Base-by-base conservation (phyloP, 2,888 invertebrate genomes). In the Hirtodrosophila trivittata region DNA sequence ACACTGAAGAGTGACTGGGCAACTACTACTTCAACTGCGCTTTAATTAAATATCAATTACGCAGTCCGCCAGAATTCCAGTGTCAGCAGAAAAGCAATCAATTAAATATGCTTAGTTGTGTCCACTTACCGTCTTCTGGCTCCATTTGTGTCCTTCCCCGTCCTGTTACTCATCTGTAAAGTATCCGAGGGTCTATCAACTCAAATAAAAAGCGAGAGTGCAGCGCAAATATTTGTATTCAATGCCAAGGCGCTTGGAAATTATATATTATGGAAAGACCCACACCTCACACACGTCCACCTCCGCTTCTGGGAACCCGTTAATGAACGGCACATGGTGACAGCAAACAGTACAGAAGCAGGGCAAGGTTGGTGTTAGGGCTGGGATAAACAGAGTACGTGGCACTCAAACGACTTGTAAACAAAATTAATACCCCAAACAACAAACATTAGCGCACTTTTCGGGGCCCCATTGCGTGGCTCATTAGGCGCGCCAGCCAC, bases 31-130 rank as follows among this genome's bases (percentile, higher is more conserved):
- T 82, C 26, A 66, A 46, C 63, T 70, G 70, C 58, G 86, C 76
- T 80, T 83, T 80, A 80, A 80, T 80, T 80, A 80, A 83, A 80
- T 83, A 80, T 86, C 86, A 86, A 80, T 86, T 80, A 86, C 86
- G 60, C 64, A 59, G 71, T 52, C 63, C 59, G 50, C 52, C 51
- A 47, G 18, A 21, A 5, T 39, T 45, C 28, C 12, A 9, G 33
- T 54, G 32, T 52, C 52, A 81, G 73, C 76, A 73, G 62, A 55
- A 75, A 83, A 62, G 83, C 83, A 78, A 86, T 80, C 80, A 80
- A 86, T 80, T 80, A 80, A 86, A 73, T 70, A 55, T 62, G 55
- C 86, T 83, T 63, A 66, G 74, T 56, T 55, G 51, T 47, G 67
- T 47, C 59, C 51, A 55, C 59, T 58, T 42, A 10, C 33, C 38